A percentile compares a stretch with the other conserved stretches of the same genome.
Evolutionary conservation across 2,888 invertebrate genomes (phyloP).

Genomic region (Dynastes grantii): DNA sequence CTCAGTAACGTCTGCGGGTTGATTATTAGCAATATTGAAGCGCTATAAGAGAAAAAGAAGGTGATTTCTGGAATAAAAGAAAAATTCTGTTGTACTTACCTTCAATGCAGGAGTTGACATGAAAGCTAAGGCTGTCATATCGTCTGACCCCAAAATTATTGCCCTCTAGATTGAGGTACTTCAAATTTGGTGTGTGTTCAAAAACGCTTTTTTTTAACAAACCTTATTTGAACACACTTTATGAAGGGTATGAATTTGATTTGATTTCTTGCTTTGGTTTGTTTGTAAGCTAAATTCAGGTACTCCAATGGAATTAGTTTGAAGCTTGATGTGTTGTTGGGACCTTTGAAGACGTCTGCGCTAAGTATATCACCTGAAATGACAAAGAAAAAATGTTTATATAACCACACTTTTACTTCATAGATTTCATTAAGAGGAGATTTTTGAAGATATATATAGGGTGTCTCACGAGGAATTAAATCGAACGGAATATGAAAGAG

Average conservation of each 20-base stretch:
- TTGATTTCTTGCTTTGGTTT: too few species aligned
- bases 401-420: too few species aligned
- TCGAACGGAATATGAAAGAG: too few species aligned
- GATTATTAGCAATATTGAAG: conserved; percentile 71
- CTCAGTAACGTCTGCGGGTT: conserved; percentile 73
- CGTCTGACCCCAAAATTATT: conserved; percentile 77
- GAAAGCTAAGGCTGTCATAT: conserved; percentile 72
- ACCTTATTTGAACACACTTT: conserved; percentile 47
- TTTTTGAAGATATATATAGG: too few species aligned
- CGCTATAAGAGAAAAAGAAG: conserved; percentile 60
- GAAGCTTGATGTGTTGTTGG: conserved; percentile 73
- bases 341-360: conserved; percentile 79
- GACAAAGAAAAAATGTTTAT: too few species aligned
- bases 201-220: conserved; percentile 71
- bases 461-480: too few species aligned
- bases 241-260: conserved; percentile 77
- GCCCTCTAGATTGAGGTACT: conserved; percentile 75
- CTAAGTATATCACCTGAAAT: conserved; percentile 75
- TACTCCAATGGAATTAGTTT: conserved; percentile 74
- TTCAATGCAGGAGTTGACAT: conserved; percentile 71
- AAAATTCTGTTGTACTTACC: conserved; percentile 66
- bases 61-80: too few species aligned
- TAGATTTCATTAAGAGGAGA: too few species aligned
- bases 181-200: conserved; percentile 77
- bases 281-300: conserved; percentile 76